Evolutionary conservation across 2,888 invertebrate genomes (phyloP), one percentile per base, ranked within the genome.

Genomic region (Bombylius major): DNA sequence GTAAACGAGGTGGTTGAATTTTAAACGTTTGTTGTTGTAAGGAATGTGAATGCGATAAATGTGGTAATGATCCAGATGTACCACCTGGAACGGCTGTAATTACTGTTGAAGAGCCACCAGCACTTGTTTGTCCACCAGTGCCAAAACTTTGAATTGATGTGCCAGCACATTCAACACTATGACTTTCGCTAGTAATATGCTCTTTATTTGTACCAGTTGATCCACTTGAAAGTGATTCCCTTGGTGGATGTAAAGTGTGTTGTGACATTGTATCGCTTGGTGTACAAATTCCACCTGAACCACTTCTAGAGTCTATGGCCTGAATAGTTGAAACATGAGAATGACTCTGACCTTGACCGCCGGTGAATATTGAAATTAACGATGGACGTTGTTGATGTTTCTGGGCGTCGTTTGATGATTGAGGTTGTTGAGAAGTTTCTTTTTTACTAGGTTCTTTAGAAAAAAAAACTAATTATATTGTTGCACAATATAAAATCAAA

Each of bases 281-380:
- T 12, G 75, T 75, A 55, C 71, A 69, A 42, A 74, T 72, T 44
- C 73, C 72, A 12, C 71, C 72, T 0, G 74, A 74, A 49, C 74
- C 73, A 46, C 73, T 72, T 56, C 75, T 67, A 4, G 74, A 73
- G 56, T 75, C 75, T 7, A 73, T 69, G 13, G 73, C 73, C 8
- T 58, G 56, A 45, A 67, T 68, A 3, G 70, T 69, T 4, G 73
- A 73, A 9, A 72, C 64, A 55, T 73, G 73, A 0, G 72, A 72
- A 56, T 73, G 71, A 11, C 69, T 68, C 62, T 71, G 70, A 0
- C 79, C 79, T 4, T 72, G 70, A 47, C 79, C 78, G 1, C 83
- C 83, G 14, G 84, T 84, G 47, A 84, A 75, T 56, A 85, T 77
- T 56, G 85, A 85, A 59, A 84, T 84, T 49, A 85, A 67, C 1